Evolutionary conservation across 92 coral and sea anemone genomes (phyloP).

Genomic region (Anthopleura xanthogrammica): DNA sequence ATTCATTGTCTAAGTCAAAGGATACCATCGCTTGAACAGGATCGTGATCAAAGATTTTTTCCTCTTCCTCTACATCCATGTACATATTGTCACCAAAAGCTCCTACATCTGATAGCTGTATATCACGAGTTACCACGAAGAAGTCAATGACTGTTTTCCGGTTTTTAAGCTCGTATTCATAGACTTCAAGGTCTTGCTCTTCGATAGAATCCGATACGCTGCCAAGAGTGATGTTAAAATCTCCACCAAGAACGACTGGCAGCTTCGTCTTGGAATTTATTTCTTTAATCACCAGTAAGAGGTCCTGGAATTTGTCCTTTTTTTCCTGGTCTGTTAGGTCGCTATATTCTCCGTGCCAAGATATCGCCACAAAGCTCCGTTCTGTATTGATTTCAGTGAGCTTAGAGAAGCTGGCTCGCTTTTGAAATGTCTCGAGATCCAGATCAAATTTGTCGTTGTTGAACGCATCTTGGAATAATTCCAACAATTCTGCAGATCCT

Average conservation of each 20-base stretch:
- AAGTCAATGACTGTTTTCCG: too few relatives aligned
- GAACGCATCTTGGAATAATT: not conserved
- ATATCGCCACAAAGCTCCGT: not conserved
- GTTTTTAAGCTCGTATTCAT: not conserved
- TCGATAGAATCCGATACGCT: not conserved
- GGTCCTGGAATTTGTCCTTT: not conserved
- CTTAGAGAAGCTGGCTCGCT: not conserved
- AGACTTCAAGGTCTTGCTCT: not conserved
- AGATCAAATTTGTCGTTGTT: not conserved
- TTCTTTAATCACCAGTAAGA: not conserved
- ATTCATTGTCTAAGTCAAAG: too few relatives aligned
- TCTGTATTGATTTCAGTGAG: not conserved
- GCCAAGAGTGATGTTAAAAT: slow-evolving; percentile 1
- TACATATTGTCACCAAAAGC: too few relatives aligned
- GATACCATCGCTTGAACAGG: too few relatives aligned
- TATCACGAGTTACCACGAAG: too few relatives aligned
- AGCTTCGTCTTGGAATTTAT: not conserved
- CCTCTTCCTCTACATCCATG: too few relatives aligned
- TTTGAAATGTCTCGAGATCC: not conserved
- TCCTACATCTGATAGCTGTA: too few relatives aligned
- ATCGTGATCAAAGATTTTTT: too few relatives aligned
- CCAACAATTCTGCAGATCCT: not conserved
- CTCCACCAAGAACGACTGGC: slow-evolving; percentile 8
- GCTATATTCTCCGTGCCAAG: too few relatives aligned
- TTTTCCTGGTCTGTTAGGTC: too few relatives aligned